A percentile compares a stretch with the other conserved stretches of the same genome.
Conservation (phyloP, 1,140 invertebrate species). For the Drosophila parvula region DNA sequence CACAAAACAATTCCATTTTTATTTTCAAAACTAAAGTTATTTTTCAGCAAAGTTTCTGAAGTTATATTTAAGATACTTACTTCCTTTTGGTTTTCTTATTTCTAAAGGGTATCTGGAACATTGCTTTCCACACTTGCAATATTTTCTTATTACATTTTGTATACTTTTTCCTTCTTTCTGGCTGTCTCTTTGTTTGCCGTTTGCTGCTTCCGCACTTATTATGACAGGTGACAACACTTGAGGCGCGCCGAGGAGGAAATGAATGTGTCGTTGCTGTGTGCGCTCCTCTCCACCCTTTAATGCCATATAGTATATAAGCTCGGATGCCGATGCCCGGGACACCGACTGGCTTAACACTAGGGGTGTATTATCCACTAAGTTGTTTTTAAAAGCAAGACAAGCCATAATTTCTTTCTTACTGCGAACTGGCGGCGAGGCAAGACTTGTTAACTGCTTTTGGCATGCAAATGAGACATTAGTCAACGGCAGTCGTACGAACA, state of each 20-base stretch:
- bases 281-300: conserved; percentile 24
- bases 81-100: not conserved
- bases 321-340: conserved; percentile 41
- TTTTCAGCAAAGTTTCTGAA: no score
- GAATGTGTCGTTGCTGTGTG: conserved; percentile 69
- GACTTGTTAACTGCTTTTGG: conserved; percentile 82
- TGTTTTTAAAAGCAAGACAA: conserved; percentile 82
- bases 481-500: conserved; percentile 67
- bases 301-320: conserved; percentile 5
- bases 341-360: conserved; percentile 71
- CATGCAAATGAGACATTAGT: conserved; percentile 83
- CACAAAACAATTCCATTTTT: not conserved
- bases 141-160: conserved; percentile 29
- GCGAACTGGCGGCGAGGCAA: conserved; percentile 47
- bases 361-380: conserved; percentile 81
- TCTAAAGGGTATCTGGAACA: not conserved
- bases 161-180: conserved; percentile 31
- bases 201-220: conserved; percentile 79
- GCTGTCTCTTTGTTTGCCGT: conserved; percentile 54
- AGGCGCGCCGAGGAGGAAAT: conserved; percentile 79
- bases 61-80: rapidly evolving
- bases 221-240: conserved; percentile 82
- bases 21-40: not conserved
- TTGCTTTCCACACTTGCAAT: not conserved
- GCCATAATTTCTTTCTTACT: conserved; percentile 71